Percentiles rank a stretch among this genome's conserved stretches.
These are phyloP conservation scores for Drosophila funebris DNA, from an alignment of 1,140 invertebrate species.

Conservation along the genomic window DNA sequence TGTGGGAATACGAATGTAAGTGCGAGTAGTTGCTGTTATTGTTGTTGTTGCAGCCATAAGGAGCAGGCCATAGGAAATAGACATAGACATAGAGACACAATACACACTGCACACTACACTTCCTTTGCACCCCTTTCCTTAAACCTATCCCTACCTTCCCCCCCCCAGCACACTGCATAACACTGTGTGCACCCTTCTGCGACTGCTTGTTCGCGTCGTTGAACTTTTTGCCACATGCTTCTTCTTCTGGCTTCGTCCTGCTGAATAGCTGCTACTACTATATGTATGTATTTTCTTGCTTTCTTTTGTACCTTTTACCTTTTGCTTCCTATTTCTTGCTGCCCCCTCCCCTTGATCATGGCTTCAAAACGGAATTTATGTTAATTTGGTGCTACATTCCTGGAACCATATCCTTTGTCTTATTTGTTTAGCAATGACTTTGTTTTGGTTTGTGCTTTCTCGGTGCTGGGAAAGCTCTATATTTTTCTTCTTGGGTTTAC, in stretches of 20 bases:
- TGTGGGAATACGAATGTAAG: slow-evolving; percentile 68
- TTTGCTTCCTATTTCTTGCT: slow-evolving; percentile 9
- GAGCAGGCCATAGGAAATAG: slow-evolving; percentile 36
- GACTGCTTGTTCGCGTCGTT: slow-evolving; percentile 51
- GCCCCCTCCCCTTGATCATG: slow-evolving; percentile 2
- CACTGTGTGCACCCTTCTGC: slow-evolving; percentile 20
- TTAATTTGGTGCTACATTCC: slow-evolving; percentile 71
- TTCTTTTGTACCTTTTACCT: slow-evolving; percentile 26
- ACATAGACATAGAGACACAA: slow-evolving; percentile 30
- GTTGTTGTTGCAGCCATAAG: slow-evolving; percentile 17
- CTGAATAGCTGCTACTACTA: background rate
- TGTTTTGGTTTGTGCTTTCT: slow-evolving; percentile 47
- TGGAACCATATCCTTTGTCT: slow-evolving; percentile 34
- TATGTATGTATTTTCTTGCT: background rate
- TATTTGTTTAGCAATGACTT: slow-evolving; percentile 44
- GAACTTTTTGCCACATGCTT: slow-evolving; percentile 72
- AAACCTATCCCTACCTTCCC: background rate
- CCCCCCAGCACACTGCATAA: slow-evolving; percentile 10
- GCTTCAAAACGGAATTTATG: slow-evolving; percentile 66
- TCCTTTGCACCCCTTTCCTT: too few species aligned
- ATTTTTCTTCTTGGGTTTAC: background rate
- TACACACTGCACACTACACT: background rate
- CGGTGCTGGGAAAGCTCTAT: slow-evolving; percentile 16
- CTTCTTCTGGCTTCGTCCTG: background rate
- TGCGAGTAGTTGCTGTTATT: slow-evolving; percentile 37